These are phyloP conservation scores for Spongilla lacustris DNA, from an alignment of 37 sponge, comb jelly and placozoan genomes.

Conservation along the genomic window DNA sequence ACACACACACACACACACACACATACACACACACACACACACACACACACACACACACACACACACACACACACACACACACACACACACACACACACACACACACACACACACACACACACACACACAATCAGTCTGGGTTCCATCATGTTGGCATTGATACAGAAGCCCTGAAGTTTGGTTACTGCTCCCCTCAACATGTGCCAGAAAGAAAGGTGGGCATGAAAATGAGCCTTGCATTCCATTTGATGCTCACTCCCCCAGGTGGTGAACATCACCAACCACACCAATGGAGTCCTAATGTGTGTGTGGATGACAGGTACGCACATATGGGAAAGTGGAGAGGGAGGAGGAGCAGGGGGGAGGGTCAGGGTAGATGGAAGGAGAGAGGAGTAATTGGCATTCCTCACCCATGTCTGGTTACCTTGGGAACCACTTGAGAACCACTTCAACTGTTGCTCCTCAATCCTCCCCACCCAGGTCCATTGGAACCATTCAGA, in stretches of 20 bases:
- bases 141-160: slow-evolving; percentile 70
- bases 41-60: neutral
- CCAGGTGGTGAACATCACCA: slow-evolving; percentile 66
- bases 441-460: no score
- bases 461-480: slow-evolving; percentile 1
- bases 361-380: no score
- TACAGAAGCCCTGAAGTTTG: slow-evolving; percentile 57
- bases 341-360: neutral
- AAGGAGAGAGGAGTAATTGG: no score
- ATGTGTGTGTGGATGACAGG: slow-evolving; percentile 73
- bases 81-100: neutral
- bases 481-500: slow-evolving; percentile 40
- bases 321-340: neutral
- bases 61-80: no score
- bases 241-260: neutral
- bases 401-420: no score
- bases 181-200: slow-evolving; percentile 23
- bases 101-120: neutral
- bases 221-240: neutral
- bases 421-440: no score
- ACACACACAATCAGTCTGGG: slow-evolving; percentile 29
- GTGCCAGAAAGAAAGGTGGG: slow-evolving; percentile 58
- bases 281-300: slow-evolving; percentile 73
- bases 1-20: slow-evolving; percentile 3
- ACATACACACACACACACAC: neutral